These are phyloP conservation scores for Pollenia labialis DNA, from an alignment of 2,888 invertebrate species.

Conservation along the genomic window DNA sequence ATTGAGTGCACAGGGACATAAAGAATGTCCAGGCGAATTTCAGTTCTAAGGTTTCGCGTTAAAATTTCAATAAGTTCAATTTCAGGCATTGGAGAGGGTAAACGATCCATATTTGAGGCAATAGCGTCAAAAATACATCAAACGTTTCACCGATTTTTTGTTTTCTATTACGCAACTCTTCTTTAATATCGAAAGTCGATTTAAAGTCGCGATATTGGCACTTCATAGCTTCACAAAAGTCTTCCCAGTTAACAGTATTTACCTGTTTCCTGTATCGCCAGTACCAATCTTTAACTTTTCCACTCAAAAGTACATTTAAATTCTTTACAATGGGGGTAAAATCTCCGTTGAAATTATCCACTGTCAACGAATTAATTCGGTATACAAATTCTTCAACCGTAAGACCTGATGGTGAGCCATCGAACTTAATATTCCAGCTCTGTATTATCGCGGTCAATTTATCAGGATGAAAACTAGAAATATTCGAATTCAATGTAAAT, in stretches of 20 bases:
- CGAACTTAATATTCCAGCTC: conserved; percentile 44
- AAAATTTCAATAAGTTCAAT: no score
- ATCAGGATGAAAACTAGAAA: conserved; percentile 23
- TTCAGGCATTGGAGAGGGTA: no score
- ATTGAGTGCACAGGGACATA: no score
- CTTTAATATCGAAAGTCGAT: conserved; percentile 44
- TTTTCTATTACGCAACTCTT: conserved; percentile 49
- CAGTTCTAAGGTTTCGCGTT: no score
- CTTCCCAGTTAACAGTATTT: conserved; percentile 35
- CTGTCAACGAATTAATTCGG: conserved; percentile 42
- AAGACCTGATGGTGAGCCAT: conserved; percentile 35
- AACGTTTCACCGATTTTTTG: no score
- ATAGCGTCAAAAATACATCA: no score
- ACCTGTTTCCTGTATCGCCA: conserved; percentile 55
- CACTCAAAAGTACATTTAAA: conserved; percentile 41
- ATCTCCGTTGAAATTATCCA: conserved; percentile 52
- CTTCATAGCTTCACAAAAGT: conserved; percentile 41
- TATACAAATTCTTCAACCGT: conserved; percentile 50
- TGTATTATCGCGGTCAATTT: conserved; percentile 40
- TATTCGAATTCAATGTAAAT: not conserved
- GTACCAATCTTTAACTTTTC: conserved; percentile 57
- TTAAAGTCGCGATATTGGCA: conserved; percentile 60
- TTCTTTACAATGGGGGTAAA: conserved; percentile 43
- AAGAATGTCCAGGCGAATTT: no score
- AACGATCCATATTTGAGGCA: no score